These are phyloP conservation scores for Rhodinocichla rosea DNA, from an alignment of 2,113 vertebrate genomes.

Conservation along the genomic window DNA sequence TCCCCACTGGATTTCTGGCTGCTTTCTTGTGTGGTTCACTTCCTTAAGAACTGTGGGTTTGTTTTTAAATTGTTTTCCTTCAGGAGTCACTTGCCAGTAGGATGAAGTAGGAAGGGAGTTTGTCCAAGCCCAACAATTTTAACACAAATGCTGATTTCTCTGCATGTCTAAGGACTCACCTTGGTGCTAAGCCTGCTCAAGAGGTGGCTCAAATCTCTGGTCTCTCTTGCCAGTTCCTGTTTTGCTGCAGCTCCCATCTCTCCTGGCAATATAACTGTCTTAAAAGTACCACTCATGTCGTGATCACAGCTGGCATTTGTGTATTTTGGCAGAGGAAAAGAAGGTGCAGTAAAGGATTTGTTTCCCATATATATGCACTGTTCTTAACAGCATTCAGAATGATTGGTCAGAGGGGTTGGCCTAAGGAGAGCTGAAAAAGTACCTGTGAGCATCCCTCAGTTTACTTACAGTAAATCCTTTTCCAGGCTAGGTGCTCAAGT, in stretches of 20 bases:
- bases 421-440: not conserved
- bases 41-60: not conserved
- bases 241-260: not conserved
- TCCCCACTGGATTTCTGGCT: not conserved
- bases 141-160: not conserved
- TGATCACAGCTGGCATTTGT: not conserved
- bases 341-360: not conserved
- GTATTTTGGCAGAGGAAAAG: not conserved
- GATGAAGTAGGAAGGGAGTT: not conserved
- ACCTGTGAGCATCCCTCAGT: not conserved
- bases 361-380: fast-evolving
- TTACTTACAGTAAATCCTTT: not conserved
- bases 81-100: not conserved
- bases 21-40: not conserved
- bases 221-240: not conserved
- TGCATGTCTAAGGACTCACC: not conserved
- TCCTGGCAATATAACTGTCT: not conserved
- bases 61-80: not conserved
- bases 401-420: not conserved
- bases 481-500: not conserved
- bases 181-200: not conserved
- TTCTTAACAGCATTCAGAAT: not conserved
- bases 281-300: not conserved
- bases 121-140: not conserved
- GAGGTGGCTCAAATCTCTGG: not conserved